phyloP scores from a whole-genome alignment of 2,113 vertebrate genomes.

The Dissostichus mawsoni region DNA sequence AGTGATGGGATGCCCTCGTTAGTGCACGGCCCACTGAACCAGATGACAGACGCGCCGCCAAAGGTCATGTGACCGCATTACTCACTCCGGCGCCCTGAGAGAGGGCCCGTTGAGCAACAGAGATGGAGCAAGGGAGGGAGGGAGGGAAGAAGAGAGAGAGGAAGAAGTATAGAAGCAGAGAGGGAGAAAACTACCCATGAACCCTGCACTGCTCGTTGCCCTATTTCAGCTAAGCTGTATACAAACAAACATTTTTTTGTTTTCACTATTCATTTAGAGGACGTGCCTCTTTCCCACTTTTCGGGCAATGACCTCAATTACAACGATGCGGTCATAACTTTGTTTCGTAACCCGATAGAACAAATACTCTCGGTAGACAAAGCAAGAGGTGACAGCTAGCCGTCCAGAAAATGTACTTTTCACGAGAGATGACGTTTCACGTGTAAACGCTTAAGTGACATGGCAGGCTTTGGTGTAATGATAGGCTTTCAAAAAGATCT shows the following conservation, averaged over 20 bases:
- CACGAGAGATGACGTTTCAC: conserved; percentile 46
- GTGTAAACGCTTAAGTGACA: conserved; percentile 43
- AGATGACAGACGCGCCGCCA: conserved; percentile 80
- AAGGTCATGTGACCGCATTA: conserved; percentile 84
- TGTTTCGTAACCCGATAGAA: conserved; percentile 55
- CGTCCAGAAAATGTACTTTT: conserved; percentile 18
- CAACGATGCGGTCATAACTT: conserved; percentile 40
- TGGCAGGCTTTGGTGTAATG: conserved; percentile 45
- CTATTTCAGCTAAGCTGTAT: conserved; percentile 63
- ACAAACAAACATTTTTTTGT: conserved; percentile 61
- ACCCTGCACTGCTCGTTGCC: conserved; percentile 48
- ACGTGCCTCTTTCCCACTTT: conserved; percentile 53
- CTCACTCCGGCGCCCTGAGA: conserved; percentile 72
- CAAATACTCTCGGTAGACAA: conserved; percentile 15
- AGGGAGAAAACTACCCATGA: conserved; percentile 49
- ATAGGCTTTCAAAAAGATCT: conserved; percentile 29
- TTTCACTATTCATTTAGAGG: conserved; percentile 38
- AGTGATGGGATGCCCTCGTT: conserved; percentile 84
- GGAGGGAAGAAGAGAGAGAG: conserved; percentile 14
- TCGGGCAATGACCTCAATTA: conserved; percentile 63
- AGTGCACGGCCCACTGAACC: conserved; percentile 79
- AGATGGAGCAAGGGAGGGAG: conserved; percentile 41
- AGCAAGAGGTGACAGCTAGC: conserved; percentile 20
- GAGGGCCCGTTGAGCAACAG: conserved; percentile 49
- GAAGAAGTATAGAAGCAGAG: conserved; percentile 25